Percentiles rank a stretch among this genome's conserved stretches.
phyloP scores from a whole-genome alignment of 2,888 invertebrate species.

The Andrena haemorrhoa region DNA sequence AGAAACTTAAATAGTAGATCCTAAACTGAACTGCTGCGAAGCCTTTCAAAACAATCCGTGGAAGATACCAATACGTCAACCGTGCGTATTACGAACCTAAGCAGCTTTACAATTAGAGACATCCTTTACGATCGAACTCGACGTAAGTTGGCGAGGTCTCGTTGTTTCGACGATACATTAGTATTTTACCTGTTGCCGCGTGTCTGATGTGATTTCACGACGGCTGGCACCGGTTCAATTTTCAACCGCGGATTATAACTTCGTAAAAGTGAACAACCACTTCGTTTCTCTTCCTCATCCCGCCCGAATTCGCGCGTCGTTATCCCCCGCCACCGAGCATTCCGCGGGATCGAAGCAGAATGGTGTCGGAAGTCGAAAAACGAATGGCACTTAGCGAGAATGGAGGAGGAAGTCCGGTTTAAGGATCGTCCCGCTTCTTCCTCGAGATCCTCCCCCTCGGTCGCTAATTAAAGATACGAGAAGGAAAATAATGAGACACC shows the following conservation, averaged over 20 bases:
- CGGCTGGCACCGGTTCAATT: slow-evolving; percentile 62
- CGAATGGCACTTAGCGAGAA: slow-evolving; percentile 19
- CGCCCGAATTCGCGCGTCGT: background rate
- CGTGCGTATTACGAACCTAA: too few relatives aligned
- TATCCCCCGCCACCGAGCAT: background rate
- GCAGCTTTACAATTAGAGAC: too few relatives aligned
- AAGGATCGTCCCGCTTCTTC: slow-evolving; percentile 22
- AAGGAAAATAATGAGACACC: slow-evolving; percentile 70
- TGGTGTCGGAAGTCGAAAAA: slow-evolving; percentile 6
- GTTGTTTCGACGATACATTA: slow-evolving; percentile 47
- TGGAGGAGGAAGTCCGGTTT: slow-evolving; percentile 25
- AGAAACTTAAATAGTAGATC: too few relatives aligned
- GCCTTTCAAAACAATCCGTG: too few relatives aligned
- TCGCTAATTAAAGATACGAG: slow-evolving; percentile 63
- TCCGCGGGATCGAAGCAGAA: background rate
- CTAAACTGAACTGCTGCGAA: too few relatives aligned
- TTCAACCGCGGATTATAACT: slow-evolving; percentile 40
- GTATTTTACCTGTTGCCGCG: slow-evolving; percentile 63
- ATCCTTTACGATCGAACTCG: background rate
- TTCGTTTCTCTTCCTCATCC: background rate
- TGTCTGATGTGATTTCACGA: slow-evolving; percentile 47
- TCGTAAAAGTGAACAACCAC: slow-evolving; percentile 44
- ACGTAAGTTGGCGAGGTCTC: slow-evolving; percentile 28
- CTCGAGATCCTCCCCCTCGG: slow-evolving; percentile 30
- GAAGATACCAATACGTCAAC: too few relatives aligned